Evolutionary conservation across 2,797 vertebrate genomes (phyloP), one percentile per base, ranked within the genome.

Genomic region (Chromobotia macracanthus): DNA sequence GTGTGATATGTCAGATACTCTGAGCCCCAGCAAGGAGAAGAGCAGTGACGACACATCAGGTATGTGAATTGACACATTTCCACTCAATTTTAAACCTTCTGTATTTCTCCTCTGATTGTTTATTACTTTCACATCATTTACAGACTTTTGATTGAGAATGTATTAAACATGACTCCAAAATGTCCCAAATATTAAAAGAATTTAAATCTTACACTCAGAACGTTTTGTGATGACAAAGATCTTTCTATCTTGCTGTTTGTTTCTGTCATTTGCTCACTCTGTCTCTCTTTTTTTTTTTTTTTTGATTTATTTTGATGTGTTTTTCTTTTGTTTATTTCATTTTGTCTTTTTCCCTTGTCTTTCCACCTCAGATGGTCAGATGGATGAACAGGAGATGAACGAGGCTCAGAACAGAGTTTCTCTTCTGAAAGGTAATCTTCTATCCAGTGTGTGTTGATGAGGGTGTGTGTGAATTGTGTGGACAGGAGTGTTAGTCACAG

Each of bases 11-110:
- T 99, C 97, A 0, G 97, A 99, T 89, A 99, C 97, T 23, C 94
- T 99, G 80, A 99, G 97, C 90, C 97, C 97, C 66, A 98, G 96
- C 92, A 99, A 97, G 89, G 97, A 99, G 61, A 95, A 95, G 87
- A 99, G 97, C 94, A 98, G 97, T 1, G 97, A 99, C 90, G 97
- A 99, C 90, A 95, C 96, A 72, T 98, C 97, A 92, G 97, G 97
- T 98, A 86, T 82, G 77, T 2, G 48, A 72, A 8, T n/a, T n/a
- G n/a, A n/a, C n/a, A n/a, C n/a, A n/a, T n/a, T n/a, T n/a, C n/a
- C n/a, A n/a, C n/a, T n/a, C n/a, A 2, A 9, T 6, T 63, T 9
- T 65, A 5, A 12, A n/a, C 0, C 3, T 8, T 50, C 16, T 31
- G 38, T 44, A 15, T 12, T 21, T 19, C 44, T 55, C 38, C 23